Conservation (phyloP, 2,113 vertebrate genomes). For the Syrrhaptes paradoxus region DNA sequence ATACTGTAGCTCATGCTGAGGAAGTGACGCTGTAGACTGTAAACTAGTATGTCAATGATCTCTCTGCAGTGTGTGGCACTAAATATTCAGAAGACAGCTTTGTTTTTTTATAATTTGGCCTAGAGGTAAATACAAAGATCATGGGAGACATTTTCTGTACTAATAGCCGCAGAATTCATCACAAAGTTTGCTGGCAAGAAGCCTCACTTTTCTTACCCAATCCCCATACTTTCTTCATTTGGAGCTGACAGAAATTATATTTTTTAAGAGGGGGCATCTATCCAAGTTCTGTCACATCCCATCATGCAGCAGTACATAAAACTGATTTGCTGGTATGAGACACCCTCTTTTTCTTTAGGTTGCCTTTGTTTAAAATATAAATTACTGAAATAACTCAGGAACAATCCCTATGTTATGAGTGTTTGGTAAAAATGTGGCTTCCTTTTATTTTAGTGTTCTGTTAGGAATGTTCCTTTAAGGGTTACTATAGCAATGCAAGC, state of each 20-base stretch:
- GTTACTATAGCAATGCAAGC: constrained; percentile 58
- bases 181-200: not conserved
- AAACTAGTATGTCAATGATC: not conserved
- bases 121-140: not conserved
- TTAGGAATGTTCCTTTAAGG: constrained; percentile 45
- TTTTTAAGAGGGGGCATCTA: not conserved
- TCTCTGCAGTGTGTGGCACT: not conserved
- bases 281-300: constrained; percentile 35
- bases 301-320: constrained; percentile 23
- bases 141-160: not conserved
- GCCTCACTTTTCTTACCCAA: not conserved
- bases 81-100: not conserved
- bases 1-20: not conserved
- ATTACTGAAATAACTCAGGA: not conserved
- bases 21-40: not conserved
- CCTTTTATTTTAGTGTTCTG: constrained; percentile 24
- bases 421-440: constrained; percentile 20
- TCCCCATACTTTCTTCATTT: not conserved
- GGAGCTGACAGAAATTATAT: not conserved
- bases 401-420: not conserved
- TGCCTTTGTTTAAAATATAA: not conserved
- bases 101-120: not conserved
- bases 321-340: not conserved
- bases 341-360: not conserved
- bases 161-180: constrained; percentile 7